Base-by-base conservation (phyloP, 2,888 invertebrate species). In the Trissoscelio sp. region DNA sequence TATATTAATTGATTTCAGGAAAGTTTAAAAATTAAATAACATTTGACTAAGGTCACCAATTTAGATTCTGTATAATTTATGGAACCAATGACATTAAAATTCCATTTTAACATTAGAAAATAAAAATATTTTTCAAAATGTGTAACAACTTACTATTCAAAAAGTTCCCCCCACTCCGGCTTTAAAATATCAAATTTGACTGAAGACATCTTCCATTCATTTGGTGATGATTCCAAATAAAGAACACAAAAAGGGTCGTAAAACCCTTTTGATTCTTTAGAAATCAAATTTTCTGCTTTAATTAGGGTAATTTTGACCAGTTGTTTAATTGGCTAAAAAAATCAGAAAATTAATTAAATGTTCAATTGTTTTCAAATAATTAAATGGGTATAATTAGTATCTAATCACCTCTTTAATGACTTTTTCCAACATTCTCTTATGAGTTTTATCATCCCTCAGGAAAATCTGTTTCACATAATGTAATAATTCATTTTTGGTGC, bases 111-210 rank as follows among this genome's bases (percentile, higher is more conserved):
- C n/a, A n/a, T n/a, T n/a, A n/a, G n/a, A n/a, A n/a, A n/a, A n/a
- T n/a, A n/a, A n/a, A n/a, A n/a, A n/a, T n/a, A n/a, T n/a, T n/a
- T n/a, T n/a, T n/a, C n/a, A n/a, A n/a, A n/a, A n/a, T n/a, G n/a
- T n/a, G 28, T 28, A 28, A 5, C 28, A 37, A 62, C 28, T 51
- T 62, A 73, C 73, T 53, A 62, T 42, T 73, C 62, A 55, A 53
- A 73, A n/a, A 2, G 1, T 18, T 62, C 73, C 0, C 5, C 24
- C 73, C 73, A 73, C 0, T 24, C 16, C 1, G 73, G 73, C 42
- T 73, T 22, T 5, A 44, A 2, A 2, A 55, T 73, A 6, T 73
- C 14, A 22, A 0, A 1, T 44, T 34, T 18, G 0, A 20, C 12
- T 0, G 31, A n/a, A 11, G 73, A 39, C 9, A 53, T 4, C 14